Conservation (phyloP, 2,888 invertebrate genomes). For the Erynnis tages region DNA sequence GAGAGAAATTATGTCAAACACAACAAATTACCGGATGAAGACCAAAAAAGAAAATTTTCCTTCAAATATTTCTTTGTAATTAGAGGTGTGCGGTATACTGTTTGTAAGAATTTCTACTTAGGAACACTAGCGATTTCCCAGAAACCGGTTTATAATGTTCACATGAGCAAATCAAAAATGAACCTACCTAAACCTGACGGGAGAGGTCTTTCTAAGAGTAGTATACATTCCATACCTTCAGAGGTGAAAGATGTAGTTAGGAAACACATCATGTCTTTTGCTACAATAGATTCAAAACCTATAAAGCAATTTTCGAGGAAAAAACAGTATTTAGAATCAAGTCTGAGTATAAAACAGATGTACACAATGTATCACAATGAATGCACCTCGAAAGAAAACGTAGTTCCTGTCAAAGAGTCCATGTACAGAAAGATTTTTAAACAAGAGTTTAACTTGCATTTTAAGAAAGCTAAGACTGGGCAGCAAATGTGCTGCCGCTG, state of each 20-base stretch:
- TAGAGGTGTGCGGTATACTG: conserved; percentile 56
- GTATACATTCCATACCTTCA: conserved; percentile 57
- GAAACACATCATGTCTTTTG: conserved; percentile 61
- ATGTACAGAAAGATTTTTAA: conserved; percentile 75
- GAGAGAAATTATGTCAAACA: conserved; percentile 60
- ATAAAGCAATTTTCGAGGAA: conserved; percentile 61
- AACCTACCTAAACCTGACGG: conserved; percentile 74
- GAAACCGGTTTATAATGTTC: conserved; percentile 73
- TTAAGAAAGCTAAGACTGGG: conserved; percentile 56
- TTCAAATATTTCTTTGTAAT: conserved; percentile 71
- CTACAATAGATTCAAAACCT: conserved; percentile 58
- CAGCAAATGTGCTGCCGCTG: conserved; percentile 61
- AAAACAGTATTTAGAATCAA: conserved; percentile 59
- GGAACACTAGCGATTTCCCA: conserved; percentile 73
- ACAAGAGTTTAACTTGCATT: conserved; percentile 66
- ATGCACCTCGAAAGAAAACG: conserved; percentile 50
- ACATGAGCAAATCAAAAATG: conserved; percentile 65
- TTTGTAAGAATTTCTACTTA: conserved; percentile 73
- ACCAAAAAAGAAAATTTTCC: conserved; percentile 57
- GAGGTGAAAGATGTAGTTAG: conserved; percentile 64
- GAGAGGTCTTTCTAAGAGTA: conserved; percentile 59
- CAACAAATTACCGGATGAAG: conserved; percentile 41
- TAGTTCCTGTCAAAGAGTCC: conserved; percentile 61
- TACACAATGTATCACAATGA: conserved; percentile 60
- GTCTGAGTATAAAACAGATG: conserved; percentile 66